Evolutionary conservation across 2,113 vertebrate species (phyloP).

Genomic region (Aphyosemion australe): DNA sequence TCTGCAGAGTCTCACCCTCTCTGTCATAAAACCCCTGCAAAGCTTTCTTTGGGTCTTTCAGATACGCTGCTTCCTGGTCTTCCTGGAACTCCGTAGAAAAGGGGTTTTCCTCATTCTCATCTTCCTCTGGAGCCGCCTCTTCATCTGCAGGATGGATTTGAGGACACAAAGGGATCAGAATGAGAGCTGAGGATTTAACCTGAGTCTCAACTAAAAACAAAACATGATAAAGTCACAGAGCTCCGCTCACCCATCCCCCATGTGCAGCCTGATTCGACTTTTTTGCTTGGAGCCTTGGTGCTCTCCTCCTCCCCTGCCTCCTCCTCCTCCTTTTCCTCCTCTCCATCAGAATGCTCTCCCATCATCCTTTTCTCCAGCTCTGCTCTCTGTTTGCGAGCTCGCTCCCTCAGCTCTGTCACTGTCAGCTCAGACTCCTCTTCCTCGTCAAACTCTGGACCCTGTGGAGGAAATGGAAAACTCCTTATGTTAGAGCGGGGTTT

Average conservation of each 20-base stretch:
- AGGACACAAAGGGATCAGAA: not conserved
- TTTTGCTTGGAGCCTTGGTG: conserved; percentile 35
- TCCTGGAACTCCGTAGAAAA: conserved; percentile 96
- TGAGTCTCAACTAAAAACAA: not conserved
- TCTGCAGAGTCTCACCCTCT: conserved; percentile 82
- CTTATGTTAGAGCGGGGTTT: not conserved
- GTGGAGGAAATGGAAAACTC: not conserved
- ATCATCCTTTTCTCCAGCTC: conserved; percentile 91
- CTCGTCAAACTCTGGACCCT: conserved; percentile 94
- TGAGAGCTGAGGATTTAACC: not conserved
- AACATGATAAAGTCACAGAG: not conserved
- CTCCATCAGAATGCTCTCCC: conserved; percentile 90
- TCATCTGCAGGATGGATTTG: conserved; percentile 78
- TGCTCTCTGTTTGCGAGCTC: conserved; percentile 83
- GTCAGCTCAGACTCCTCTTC: conserved; percentile 93
- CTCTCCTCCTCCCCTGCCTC: conserved; percentile 10
- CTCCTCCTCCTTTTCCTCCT: conserved; percentile 68
- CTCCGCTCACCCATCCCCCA: conserved; percentile 93
- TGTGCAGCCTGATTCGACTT: conserved; percentile 84
- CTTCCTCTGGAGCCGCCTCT: conserved; percentile 86
- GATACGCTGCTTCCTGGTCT: conserved; percentile 93
- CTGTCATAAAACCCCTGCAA: conserved; percentile 97
- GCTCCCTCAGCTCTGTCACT: conserved; percentile 89
- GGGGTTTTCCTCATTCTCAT: conserved; percentile 96
- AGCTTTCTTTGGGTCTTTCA: conserved; percentile 96